Percentiles rank a stretch among this genome's conserved stretches.
Evolutionary conservation across 2,888 invertebrate species (phyloP).

Genomic region (Chironomus tentans): DNA sequence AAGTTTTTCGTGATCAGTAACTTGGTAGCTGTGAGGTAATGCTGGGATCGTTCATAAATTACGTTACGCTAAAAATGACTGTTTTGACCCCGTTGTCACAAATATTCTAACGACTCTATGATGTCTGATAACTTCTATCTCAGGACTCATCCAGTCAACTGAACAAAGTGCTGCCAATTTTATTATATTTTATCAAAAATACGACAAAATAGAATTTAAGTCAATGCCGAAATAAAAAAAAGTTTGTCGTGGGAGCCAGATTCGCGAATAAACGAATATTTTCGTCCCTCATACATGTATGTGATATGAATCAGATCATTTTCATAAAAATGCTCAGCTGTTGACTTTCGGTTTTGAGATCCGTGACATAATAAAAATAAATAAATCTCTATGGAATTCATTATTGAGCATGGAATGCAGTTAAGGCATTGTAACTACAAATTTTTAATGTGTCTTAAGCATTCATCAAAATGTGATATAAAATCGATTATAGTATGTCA

Average conservation of each 20-base stretch:
- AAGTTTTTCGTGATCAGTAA: too few relatives aligned
- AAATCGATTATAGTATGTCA: constrained; percentile 8
- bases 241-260: neutral
- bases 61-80: too few relatives aligned
- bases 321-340: neutral
- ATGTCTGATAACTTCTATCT: too few relatives aligned
- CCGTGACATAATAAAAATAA: neutral
- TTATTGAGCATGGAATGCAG: neutral
- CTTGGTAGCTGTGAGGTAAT: too few relatives aligned
- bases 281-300: neutral
- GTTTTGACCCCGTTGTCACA: too few relatives aligned
- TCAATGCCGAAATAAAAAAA: neutral
- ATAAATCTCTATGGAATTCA: neutral
- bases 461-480: constrained; percentile 6
- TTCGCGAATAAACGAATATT: neutral
- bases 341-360: neutral
- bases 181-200: too few relatives aligned
- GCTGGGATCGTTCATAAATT: too few relatives aligned
- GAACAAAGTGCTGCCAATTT: too few relatives aligned
- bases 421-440: neutral
- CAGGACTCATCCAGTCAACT: too few relatives aligned
- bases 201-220: neutral
- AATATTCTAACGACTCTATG: too few relatives aligned
- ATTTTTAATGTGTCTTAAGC: neutral
- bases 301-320: neutral